These are phyloP conservation scores for Haemorhous mexicanus DNA, from an alignment of 2,113 vertebrate genomes.

Conservation along the genomic window DNA sequence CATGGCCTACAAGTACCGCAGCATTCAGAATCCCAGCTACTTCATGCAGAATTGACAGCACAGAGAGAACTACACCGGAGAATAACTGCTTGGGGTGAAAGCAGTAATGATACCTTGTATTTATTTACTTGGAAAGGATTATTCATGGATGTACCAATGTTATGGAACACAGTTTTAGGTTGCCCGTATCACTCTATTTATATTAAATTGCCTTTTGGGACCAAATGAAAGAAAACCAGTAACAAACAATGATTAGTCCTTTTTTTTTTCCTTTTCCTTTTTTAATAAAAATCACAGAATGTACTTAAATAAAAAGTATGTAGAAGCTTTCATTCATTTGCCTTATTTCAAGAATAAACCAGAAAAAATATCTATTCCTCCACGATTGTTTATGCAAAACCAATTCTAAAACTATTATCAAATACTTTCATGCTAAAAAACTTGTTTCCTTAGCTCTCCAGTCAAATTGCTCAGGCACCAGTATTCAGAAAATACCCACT, in stretches of 20 bases:
- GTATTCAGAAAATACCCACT: not conserved
- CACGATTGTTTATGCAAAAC: not conserved
- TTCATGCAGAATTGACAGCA: not conserved
- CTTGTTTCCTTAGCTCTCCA: not conserved
- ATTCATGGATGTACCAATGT: not conserved
- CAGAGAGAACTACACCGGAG: not conserved
- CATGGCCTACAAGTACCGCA: fast-evolving
- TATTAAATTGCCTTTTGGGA: not conserved
- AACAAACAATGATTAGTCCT: not conserved
- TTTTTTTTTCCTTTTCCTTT: no score
- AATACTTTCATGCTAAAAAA: not conserved
- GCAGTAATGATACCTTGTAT: not conserved
- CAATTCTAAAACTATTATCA: not conserved
- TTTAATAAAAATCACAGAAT: not conserved
- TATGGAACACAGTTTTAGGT: not conserved
- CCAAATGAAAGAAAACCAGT: not conserved
- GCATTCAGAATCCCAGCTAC: not conserved
- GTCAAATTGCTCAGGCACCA: not conserved
- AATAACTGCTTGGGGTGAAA: not conserved
- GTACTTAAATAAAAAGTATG: not conserved
- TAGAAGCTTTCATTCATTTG: not conserved
- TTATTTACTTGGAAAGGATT: not conserved
- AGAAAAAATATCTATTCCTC: not conserved
- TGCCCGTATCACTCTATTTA: not conserved
- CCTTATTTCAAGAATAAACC: not conserved